phyloP scores from a whole-genome alignment of 2,113 vertebrate species.

The Pterocles orientalis region DNA sequence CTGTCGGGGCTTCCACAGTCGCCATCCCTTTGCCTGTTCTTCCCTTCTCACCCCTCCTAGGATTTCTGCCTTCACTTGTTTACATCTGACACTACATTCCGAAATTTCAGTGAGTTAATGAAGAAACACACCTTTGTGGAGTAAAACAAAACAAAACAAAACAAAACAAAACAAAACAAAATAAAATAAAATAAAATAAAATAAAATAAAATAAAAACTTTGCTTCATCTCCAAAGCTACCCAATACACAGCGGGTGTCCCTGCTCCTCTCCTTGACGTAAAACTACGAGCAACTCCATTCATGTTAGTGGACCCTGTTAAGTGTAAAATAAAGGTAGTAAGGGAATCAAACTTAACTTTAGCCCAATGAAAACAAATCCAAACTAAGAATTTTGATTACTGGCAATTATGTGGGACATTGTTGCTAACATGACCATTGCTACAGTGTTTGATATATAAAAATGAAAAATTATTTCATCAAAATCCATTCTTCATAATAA shows the following conservation, averaged over 20 bases:
- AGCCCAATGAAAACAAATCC: neutral
- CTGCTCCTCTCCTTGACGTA: too few species aligned
- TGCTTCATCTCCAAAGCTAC: neutral
- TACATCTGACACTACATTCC: neutral
- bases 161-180: too few species aligned
- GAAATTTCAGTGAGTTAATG: neutral
- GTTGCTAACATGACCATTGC: neutral
- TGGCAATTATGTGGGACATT: neutral
- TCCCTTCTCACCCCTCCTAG: neutral
- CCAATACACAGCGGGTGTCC: neutral
- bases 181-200: neutral
- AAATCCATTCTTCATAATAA: neutral
- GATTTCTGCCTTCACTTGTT: neutral
- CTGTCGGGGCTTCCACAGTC: neutral
- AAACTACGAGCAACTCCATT: neutral
- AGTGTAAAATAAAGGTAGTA: neutral
- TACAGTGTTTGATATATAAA: neutral
- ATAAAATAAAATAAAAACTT: neutral
- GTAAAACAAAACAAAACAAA: too few species aligned
- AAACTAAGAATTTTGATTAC: neutral
- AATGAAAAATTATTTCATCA: neutral
- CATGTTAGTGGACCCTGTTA: neutral
- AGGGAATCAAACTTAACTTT: neutral
- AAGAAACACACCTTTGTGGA: rapidly evolving
- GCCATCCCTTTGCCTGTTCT: neutral